Evolutionary conservation across 2,797 vertebrate species (phyloP).

Genomic region (Dendrocincla fuliginosa): DNA sequence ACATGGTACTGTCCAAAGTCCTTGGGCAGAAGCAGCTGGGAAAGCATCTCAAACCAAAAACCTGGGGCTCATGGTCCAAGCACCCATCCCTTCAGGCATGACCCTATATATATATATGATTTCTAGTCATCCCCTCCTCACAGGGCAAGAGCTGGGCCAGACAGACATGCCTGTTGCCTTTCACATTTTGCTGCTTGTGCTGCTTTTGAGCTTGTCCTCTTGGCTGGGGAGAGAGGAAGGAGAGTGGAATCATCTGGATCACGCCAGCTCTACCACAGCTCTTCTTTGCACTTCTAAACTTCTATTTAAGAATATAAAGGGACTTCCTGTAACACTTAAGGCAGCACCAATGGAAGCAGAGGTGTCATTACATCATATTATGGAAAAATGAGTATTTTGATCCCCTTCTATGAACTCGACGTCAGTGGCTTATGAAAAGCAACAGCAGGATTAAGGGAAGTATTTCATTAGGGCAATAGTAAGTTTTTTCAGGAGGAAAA

Average conservation of each 20-base stretch:
- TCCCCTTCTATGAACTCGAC: neutral
- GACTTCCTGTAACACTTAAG: neutral
- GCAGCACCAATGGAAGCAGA: neutral
- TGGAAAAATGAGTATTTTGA: neutral
- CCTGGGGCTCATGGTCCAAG: neutral
- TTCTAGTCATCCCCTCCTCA: neutral
- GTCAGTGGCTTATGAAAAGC: neutral
- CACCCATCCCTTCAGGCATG: neutral
- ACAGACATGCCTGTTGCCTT: neutral
- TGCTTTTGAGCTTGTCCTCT: neutral
- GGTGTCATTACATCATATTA: neutral
- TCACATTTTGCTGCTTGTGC: neutral
- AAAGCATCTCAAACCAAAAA: neutral
- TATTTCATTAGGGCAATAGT: neutral
- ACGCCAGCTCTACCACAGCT: neutral
- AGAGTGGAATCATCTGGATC: neutral
- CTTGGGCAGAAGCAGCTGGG: neutral
- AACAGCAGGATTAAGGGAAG: neutral
- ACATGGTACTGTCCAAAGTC: neutral
- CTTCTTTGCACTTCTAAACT: neutral
- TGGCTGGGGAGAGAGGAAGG: neutral
- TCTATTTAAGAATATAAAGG: slow-evolving; percentile 3
- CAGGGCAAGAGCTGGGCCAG: neutral
- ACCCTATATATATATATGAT: neutral
- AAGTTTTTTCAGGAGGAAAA: neutral